Evolutionary conservation across 1,140 invertebrate genomes (phyloP), one percentile per base, ranked within the genome.

Genomic region (Samia ricini): DNA sequence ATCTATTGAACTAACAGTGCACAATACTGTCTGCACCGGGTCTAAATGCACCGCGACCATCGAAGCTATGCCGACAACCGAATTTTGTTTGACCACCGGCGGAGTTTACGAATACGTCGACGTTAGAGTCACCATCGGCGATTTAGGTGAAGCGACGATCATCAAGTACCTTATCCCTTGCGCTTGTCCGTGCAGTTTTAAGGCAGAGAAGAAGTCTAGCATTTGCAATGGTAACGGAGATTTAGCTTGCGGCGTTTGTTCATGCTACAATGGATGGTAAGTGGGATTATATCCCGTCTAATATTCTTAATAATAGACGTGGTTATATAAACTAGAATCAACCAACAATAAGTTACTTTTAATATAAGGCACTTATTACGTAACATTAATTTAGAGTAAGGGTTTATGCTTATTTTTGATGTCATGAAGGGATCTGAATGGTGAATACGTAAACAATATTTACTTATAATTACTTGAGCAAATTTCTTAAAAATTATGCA

Each of bases 221-320:
- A 62, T 15, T 20, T 95, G 94, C 72, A 91, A 83, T 49, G 56
- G 64, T 10, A 80, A 83, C 29, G 94, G 94, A 10, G 91, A 88
- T 18, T 89, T 91, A 18, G 89, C 93, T 51, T 97, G 95, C 81
- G 96, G 96, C 22, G 89, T 95, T n/a, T 97, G 96, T 74, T 88
- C 90, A 10, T 97, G 96, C 78, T 78, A 94, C 42, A 74, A 87
- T 0, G 91, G 90, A 59, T 93, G 92, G 83, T 94, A 94, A 74
- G 95, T 63, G n/a, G n/a, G n/a, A n/a, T n/a, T 18, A n/a, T n/a
- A n/a, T n/a, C n/a, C n/a, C n/a, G n/a, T n/a, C n/a, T n/a, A n/a
- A n/a, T n/a, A n/a, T n/a, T n/a, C n/a, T n/a, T n/a, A n/a, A n/a
- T n/a, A n/a, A n/a, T n/a, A n/a, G n/a, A n/a, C n/a, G n/a, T n/a